Evolutionary conservation across 2,888 invertebrate species (phyloP).

Genomic region (Apomyelois bistriatella): DNA sequence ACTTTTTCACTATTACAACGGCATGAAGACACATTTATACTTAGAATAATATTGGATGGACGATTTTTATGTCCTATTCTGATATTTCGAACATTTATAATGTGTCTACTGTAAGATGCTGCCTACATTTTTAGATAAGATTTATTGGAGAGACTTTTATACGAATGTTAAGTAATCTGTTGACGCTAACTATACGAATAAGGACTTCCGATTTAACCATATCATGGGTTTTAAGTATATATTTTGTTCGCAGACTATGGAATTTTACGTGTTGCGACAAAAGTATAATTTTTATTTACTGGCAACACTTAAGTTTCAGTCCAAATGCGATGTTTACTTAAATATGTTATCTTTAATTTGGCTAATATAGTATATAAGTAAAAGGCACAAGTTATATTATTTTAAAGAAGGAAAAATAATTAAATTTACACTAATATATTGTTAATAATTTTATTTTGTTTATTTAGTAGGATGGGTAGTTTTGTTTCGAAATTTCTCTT

Average conservation of each 20-base stretch:
- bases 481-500: conserved; percentile 52
- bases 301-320: conserved; percentile 49
- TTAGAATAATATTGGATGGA: conserved; percentile 53
- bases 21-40: conserved; percentile 49
- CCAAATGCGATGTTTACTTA: conserved; percentile 36
- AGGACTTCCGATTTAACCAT: conserved; percentile 73
- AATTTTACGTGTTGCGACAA: conserved; percentile 32
- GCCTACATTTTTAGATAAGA: conserved; percentile 77
- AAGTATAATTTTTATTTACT: conserved; percentile 32
- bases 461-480: conserved; percentile 49
- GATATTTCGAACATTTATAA: conserved; percentile 55
- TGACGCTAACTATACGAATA: conserved; percentile 70
- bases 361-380: conserved; percentile 74
- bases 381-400: conserved; percentile 73
- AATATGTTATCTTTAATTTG: conserved; percentile 56
- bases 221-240: conserved; percentile 59
- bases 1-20: conserved; percentile 64
- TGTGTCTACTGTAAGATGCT: conserved; percentile 62
- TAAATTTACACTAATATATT: conserved; percentile 73
- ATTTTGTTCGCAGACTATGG: conserved; percentile 31
- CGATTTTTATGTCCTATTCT: conserved; percentile 54
- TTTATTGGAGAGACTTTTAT: conserved; percentile 79
- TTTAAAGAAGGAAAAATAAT: conserved; percentile 53
- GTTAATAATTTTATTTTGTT: conserved; percentile 75
- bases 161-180: conserved; percentile 78